Conservation (phyloP, 2,888 invertebrate species). For the Lepidocyrtinus sp. region DNA sequence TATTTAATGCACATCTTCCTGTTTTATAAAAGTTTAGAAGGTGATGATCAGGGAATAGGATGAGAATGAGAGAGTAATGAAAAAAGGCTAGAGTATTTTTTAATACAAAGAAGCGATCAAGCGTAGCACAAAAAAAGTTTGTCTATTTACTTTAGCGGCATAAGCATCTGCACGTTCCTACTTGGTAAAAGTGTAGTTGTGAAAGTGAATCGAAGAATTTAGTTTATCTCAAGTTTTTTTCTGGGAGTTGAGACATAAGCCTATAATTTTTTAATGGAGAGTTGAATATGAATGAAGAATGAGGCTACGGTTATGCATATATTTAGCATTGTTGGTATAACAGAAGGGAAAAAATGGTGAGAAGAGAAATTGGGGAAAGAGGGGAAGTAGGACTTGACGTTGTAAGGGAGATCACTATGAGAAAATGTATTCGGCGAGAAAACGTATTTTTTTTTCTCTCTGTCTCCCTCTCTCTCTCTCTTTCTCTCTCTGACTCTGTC, state of each 20-base stretch:
- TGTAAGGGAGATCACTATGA: not conserved
- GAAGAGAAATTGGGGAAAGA: not conserved
- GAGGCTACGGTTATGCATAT: constrained; percentile 8
- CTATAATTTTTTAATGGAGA: not conserved
- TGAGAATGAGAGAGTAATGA: constrained; percentile 6
- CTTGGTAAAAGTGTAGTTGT: not conserved
- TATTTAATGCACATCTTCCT: no score
- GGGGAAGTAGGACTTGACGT: no score
- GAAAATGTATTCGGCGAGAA: constrained; percentile 12
- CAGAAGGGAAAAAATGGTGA: constrained; percentile 8
- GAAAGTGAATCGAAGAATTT: not conserved
- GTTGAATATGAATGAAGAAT: constrained; percentile 20
- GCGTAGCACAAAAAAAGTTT: constrained; percentile 12
- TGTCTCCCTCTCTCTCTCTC: not conserved
- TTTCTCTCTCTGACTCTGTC: not conserved
- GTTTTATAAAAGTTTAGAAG: no score
- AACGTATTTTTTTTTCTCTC: not conserved
- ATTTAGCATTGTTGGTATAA: constrained; percentile 1
- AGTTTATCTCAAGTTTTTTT: not conserved
- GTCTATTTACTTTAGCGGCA: not conserved
- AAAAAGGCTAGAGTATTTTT: constrained; percentile 6
- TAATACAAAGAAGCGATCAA: constrained; percentile 6
- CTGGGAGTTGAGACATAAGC: not conserved
- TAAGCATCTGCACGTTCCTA: not conserved
- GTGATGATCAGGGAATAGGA: constrained; percentile 11